These are phyloP conservation scores for Rallus limicola DNA, from an alignment of 2,113 vertebrate species.

Conservation along the genomic window DNA sequence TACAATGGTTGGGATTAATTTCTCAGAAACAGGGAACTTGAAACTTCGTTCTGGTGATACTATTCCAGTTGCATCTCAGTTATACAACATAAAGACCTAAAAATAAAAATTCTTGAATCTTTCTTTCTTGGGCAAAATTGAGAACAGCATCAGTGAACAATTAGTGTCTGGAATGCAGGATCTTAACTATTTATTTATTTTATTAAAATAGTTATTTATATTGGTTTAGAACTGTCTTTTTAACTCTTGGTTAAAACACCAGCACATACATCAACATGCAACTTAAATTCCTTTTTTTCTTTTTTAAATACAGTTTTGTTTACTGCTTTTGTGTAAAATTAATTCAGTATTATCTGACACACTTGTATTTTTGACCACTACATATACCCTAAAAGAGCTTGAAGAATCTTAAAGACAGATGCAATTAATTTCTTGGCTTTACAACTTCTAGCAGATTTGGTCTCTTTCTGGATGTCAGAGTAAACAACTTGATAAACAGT, in stretches of 20 bases:
- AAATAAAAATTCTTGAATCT: background rate
- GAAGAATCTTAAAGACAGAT: background rate
- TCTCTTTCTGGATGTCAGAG: background rate
- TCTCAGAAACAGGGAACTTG: background rate
- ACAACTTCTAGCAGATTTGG: background rate
- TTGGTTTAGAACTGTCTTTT: background rate
- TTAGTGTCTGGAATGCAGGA: background rate
- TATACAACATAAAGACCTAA: constrained; percentile 16
- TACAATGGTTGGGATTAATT: background rate
- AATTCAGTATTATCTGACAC: background rate
- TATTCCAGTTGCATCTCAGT: constrained; percentile 29
- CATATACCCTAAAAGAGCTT: background rate
- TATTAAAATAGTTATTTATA: too few species aligned
- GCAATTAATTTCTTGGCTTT: background rate
- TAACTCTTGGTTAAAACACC: background rate
- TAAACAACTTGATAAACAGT: background rate
- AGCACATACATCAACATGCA: background rate
- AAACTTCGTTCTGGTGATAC: constrained; percentile 9
- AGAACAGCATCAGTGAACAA: background rate
- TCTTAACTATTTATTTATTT: background rate
- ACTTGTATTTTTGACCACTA: background rate
- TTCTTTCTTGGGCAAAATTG: background rate
- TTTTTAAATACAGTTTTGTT: background rate
- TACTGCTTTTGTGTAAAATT: background rate
- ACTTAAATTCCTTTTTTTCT: background rate